phyloP scores from a whole-genome alignment of 2,888 invertebrate species.

The Hyppa rectilinea region DNA sequence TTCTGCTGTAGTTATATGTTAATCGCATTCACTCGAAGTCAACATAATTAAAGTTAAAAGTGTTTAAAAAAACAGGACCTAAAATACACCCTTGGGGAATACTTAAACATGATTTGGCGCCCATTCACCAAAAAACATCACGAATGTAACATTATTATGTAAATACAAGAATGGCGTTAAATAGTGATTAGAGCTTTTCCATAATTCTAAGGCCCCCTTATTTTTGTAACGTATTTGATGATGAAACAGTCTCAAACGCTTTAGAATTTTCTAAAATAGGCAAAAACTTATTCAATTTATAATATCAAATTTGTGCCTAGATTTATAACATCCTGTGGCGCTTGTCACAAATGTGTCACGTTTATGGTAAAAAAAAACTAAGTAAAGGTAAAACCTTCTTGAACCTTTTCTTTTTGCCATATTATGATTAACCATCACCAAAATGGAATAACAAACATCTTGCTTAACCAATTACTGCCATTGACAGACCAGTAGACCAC shows the following conservation, averaged over 20 bases:
- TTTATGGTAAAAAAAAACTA: not conserved
- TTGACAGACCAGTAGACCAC: slow-evolving; percentile 42
- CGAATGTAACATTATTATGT: not conserved
- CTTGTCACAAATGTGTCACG: no score
- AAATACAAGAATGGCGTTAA: not conserved
- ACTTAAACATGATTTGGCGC: not conserved
- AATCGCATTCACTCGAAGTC: not conserved
- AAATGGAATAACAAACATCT: slow-evolving; percentile 24
- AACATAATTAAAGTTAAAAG: no score
- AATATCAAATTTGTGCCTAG: not conserved
- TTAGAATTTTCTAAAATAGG: not conserved
- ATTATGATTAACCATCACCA: slow-evolving; percentile 19
- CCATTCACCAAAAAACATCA: not conserved
- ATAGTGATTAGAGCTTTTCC: not conserved
- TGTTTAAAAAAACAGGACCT: not conserved
- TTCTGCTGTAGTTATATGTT: not conserved
- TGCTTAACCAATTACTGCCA: slow-evolving; percentile 46
- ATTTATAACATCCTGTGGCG: no score
- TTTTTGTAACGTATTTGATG: not conserved
- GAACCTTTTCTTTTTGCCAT: slow-evolving; percentile 1
- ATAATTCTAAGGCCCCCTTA: not conserved
- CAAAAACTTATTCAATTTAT: not conserved
- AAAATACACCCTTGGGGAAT: slow-evolving; percentile 2
- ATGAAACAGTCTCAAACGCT: not conserved
- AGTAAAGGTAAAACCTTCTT: not conserved